These are phyloP conservation scores for Beris morrisii DNA, from an alignment of 2,888 invertebrate genomes.

Conservation along the genomic window DNA sequence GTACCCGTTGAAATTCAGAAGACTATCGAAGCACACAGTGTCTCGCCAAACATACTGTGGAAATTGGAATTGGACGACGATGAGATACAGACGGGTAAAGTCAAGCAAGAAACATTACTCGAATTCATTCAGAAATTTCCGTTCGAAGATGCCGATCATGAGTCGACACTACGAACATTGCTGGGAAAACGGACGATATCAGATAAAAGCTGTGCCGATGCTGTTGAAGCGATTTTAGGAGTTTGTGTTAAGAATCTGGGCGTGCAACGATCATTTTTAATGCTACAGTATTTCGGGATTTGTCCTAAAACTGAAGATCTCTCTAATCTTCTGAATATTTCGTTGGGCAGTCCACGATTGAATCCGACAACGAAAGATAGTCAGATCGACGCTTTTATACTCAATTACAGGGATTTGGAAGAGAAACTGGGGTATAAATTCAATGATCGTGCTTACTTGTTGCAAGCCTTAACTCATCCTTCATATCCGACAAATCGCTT, in stretches of 20 bases:
- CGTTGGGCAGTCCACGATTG: constrained; percentile 46
- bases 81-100: constrained; percentile 54
- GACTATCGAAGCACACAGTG: constrained; percentile 43
- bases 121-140: constrained; percentile 44
- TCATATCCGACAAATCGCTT: constrained; percentile 79
- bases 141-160: constrained; percentile 41
- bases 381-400: constrained; percentile 59
- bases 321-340: constrained; percentile 47
- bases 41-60: constrained; percentile 58
- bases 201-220: constrained; percentile 75
- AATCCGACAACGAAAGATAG: constrained; percentile 48
- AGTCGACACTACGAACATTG: constrained; percentile 47
- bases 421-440: constrained; percentile 73
- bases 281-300: constrained; percentile 68
- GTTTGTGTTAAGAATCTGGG: constrained; percentile 65
- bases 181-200: constrained; percentile 58
- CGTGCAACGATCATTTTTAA: constrained; percentile 55
- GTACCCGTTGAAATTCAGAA: constrained; percentile 59
- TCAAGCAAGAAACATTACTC: constrained; percentile 43
- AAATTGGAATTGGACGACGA: constrained; percentile 55
- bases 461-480: constrained; percentile 93
- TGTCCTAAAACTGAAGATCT: constrained; percentile 57
- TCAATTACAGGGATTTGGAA: constrained; percentile 62
- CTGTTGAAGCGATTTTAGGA: constrained; percentile 79
- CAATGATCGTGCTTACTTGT: constrained; percentile 74